A percentile compares a stretch with the other conserved stretches of the same genome.
These are phyloP conservation scores for Novumbra hubbsi DNA, from an alignment of 2,797 vertebrate genomes.

Conservation along the genomic window DNA sequence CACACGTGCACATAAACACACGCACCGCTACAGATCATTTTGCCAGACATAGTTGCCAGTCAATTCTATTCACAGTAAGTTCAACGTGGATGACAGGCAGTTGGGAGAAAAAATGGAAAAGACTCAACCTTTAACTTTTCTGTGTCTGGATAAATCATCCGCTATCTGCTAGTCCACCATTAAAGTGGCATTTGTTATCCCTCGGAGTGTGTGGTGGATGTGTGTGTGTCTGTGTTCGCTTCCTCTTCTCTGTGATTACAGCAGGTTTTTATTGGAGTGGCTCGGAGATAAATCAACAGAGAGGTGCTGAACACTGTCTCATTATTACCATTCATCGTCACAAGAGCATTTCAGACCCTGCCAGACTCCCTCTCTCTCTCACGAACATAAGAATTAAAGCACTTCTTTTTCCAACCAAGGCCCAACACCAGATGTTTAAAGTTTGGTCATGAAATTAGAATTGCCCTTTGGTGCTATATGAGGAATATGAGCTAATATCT, in stretches of 20 bases:
- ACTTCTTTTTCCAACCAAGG: slow-evolving; percentile 2
- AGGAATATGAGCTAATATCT: background rate
- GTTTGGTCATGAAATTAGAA: slow-evolving; percentile 10
- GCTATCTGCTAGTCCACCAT: slow-evolving; percentile 27
- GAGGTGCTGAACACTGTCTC: slow-evolving; percentile 20
- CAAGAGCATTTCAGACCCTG: slow-evolving; percentile 29
- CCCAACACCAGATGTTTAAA: slow-evolving; percentile 38
- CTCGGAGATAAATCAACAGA: slow-evolving; percentile 32
- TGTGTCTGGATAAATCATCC: slow-evolving; percentile 33
- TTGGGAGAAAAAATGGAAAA: slow-evolving; percentile 16
- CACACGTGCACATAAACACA: slow-evolving; percentile 10
- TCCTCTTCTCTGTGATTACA: slow-evolving; percentile 17
- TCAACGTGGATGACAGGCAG: slow-evolving; percentile 25
- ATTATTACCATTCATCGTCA: slow-evolving; percentile 41
- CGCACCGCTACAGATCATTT: slow-evolving; percentile 17
- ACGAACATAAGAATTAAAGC: slow-evolving; percentile 22
- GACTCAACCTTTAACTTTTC: slow-evolving; percentile 15
- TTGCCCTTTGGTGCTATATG: background rate
- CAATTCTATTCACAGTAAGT: slow-evolving; percentile 26
- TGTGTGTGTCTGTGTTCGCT: slow-evolving; percentile 20
- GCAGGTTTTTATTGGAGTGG: slow-evolving; percentile 30
- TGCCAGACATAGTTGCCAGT: slow-evolving; percentile 15
- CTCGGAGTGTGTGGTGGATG: slow-evolving; percentile 28
- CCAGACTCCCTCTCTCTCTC: background rate
- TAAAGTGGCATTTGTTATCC: slow-evolving; percentile 42